A percentile compares a stretch with the other conserved stretches of the same genome.
Conservation (phyloP, 1,140 invertebrate species). For the Pectinophora gossypiella region DNA sequence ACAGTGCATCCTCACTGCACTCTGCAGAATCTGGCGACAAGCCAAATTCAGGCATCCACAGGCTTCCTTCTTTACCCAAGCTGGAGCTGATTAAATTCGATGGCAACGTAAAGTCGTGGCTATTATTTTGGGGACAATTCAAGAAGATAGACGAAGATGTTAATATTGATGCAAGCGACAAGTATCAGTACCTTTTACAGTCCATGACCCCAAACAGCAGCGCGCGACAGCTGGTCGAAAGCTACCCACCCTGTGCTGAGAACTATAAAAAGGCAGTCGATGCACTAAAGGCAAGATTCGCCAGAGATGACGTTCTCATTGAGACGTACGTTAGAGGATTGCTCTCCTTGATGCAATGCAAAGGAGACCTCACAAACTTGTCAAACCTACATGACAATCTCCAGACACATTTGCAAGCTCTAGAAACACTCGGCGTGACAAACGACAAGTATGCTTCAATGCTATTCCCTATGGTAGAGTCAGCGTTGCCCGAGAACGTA, state of each 20-base stretch:
- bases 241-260: conserved; percentile 4
- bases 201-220: background rate
- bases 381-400: conserved; percentile 41
- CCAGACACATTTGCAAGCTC: conserved; percentile 29
- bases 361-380: conserved; percentile 16
- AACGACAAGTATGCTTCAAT: conserved; percentile 36
- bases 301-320: conserved; percentile 4
- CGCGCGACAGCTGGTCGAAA: conserved; percentile 6
- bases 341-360: background rate
- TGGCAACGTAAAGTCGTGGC: too few species aligned
- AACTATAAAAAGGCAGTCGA: conserved; percentile 6
- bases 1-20: too few species aligned
- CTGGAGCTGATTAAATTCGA: too few species aligned
- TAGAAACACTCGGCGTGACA: conserved; percentile 36
- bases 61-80: too few species aligned
- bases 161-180: background rate
- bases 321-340: conserved; percentile 10
- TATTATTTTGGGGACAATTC: too few species aligned
- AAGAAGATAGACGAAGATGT: too few species aligned
- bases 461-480: conserved; percentile 42
- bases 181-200: conserved; percentile 2
- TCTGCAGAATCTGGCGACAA: too few species aligned
- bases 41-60: too few species aligned
- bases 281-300: conserved; percentile 5
- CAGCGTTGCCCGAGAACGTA: conserved; percentile 35